Conservation (phyloP, 2,113 vertebrate species). For the Ailurus styani region DNA sequence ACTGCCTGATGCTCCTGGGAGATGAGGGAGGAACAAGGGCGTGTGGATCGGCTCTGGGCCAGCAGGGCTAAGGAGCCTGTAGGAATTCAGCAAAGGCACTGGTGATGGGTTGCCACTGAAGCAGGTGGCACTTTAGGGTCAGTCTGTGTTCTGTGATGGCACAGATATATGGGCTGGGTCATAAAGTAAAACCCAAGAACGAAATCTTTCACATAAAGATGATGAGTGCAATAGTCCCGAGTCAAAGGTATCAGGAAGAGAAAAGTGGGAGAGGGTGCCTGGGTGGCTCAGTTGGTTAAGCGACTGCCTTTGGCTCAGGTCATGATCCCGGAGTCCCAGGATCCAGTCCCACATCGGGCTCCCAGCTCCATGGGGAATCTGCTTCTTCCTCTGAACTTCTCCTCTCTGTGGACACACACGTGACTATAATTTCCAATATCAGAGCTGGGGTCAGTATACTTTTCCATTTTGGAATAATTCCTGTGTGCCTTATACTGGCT, state of each 20-base stretch:
- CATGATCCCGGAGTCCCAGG: no score
- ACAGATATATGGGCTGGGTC: not conserved
- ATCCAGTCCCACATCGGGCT: no score
- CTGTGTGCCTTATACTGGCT: not conserved
- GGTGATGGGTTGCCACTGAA: not conserved
- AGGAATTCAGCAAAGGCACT: not conserved
- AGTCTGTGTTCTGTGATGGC: not conserved
- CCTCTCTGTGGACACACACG: accelerated
- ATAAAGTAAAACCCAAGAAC: not conserved
- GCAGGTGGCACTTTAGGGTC: not conserved
- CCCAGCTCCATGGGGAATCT: no score
- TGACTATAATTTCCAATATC: accelerated
- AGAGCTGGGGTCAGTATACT: not conserved
- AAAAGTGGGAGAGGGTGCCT: not conserved
- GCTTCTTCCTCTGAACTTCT: no score
- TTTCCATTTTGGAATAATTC: not conserved
- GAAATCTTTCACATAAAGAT: not conserved
- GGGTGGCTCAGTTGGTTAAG: no score
- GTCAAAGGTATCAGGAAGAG: not conserved
- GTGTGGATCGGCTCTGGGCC: not conserved
- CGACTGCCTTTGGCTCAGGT: no score
- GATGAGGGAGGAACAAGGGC: not conserved
- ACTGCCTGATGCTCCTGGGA: not conserved
- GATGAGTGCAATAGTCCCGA: not conserved
- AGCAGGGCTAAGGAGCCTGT: not conserved